phyloP scores from a whole-genome alignment of 1,140 invertebrate genomes.

The Triops cancriformis region DNA sequence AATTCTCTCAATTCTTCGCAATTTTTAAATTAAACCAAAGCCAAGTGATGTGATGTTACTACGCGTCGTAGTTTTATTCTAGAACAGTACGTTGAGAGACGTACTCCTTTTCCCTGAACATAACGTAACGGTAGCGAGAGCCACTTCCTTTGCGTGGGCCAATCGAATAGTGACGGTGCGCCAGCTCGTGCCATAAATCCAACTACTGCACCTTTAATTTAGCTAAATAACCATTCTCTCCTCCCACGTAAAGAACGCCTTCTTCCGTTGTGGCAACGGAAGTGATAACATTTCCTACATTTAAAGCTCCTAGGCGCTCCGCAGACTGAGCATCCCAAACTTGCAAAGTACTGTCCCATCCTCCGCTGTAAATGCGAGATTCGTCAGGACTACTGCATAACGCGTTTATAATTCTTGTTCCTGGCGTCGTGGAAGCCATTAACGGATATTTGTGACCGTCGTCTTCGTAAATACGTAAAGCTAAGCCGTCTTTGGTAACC shows the following conservation, averaged over 20 bases:
- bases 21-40: too few relatives aligned
- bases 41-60: too few relatives aligned
- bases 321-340: conserved; percentile 19
- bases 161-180: too few relatives aligned
- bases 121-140: too few relatives aligned
- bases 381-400: conserved; percentile 19
- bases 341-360: conserved; percentile 24
- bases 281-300: conserved; percentile 16
- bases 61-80: too few relatives aligned
- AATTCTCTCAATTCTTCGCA: not conserved
- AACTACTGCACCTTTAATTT: conserved; percentile 21
- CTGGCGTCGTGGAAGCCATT: conserved; percentile 15
- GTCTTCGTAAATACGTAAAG: conserved; percentile 21
- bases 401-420: conserved; percentile 25
- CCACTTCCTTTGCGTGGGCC: too few relatives aligned
- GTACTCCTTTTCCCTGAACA: too few relatives aligned
- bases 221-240: conserved; percentile 20
- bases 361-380: conserved; percentile 20
- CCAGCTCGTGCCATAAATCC: not conserved
- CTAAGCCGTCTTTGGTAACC: conserved; percentile 21
- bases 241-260: conserved; percentile 22
- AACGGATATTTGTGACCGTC: not conserved
- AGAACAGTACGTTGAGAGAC: too few relatives aligned
- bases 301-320: not conserved
- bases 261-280: conserved; percentile 10